Evolutionary conservation across 1,140 invertebrate species (phyloP).

Genomic region (Camponotus floridanus): DNA sequence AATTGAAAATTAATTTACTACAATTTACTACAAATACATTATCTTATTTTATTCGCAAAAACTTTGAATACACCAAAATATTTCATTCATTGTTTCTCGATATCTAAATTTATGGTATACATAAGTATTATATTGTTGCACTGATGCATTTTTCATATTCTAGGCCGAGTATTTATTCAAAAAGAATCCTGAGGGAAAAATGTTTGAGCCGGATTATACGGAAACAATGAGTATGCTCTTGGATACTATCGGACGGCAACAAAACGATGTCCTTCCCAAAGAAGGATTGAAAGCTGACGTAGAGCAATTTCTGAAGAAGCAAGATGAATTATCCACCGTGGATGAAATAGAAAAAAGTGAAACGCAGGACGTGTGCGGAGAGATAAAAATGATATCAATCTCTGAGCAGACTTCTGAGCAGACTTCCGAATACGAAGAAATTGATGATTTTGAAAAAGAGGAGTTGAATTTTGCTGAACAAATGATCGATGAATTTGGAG

Average conservation of each 20-base stretch:
- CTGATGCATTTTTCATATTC: not conserved
- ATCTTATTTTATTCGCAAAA: not conserved
- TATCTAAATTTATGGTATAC: not conserved
- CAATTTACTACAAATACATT: too few species aligned
- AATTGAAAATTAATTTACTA: conserved; percentile 18
- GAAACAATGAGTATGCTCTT: conserved; percentile 69
- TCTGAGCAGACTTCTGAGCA: not conserved
- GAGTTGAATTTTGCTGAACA: not conserved
- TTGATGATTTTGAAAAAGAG: not conserved
- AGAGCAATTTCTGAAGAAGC: conserved; percentile 1
- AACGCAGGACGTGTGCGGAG: not conserved
- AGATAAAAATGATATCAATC: not conserved
- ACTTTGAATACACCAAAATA: not conserved
- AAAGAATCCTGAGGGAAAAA: conserved; percentile 87
- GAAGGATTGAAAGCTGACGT: conserved; percentile 47
- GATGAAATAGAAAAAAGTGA: not conserved
- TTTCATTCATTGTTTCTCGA: not conserved
- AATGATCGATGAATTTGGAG: not conserved
- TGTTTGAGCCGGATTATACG: conserved; percentile 86
- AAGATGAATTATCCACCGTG: not conserved
- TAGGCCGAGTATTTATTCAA: conserved; percentile 87
- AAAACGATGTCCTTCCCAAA: conserved; percentile 59
- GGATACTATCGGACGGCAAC: conserved; percentile 65
- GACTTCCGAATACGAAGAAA: not conserved
- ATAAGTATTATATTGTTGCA: not conserved